Percentiles rank a stretch among this genome's conserved stretches.
Evolutionary conservation across 2,113 vertebrate genomes (phyloP).

Genomic region (Crocuta crocuta): DNA sequence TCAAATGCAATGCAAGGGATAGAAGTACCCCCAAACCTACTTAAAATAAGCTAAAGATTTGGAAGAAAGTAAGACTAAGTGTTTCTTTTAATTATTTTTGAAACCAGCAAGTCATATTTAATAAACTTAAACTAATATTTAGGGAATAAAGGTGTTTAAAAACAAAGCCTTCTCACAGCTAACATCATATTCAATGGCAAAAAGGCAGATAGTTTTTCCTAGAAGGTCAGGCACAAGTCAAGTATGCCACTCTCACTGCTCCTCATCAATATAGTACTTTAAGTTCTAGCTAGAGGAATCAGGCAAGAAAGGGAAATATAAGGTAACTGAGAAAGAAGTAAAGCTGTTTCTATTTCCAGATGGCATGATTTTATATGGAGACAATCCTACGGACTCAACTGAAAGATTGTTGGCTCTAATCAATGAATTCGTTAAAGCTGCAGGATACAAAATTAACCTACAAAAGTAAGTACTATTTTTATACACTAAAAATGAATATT

Average conservation of each 20-base stretch:
- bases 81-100: neutral
- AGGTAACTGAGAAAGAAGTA: neutral
- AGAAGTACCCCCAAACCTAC: neutral
- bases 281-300: neutral
- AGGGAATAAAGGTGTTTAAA: accelerated
- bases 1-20: neutral
- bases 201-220: neutral
- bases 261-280: neutral
- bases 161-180: neutral
- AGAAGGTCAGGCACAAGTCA: neutral
- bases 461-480: neutral
- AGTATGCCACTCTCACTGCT: neutral
- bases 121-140: neutral
- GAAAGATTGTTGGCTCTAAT: neutral
- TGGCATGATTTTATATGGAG: neutral
- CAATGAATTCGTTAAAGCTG: neutral
- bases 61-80: neutral
- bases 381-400: neutral
- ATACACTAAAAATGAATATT: neutral
- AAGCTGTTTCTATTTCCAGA: neutral
- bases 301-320: neutral
- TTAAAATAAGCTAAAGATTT: neutral
- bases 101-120: slow-evolving; percentile 27
- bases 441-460: neutral
- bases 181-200: neutral